Evolutionary conservation across 1,140 invertebrate species (phyloP), one percentile per base, ranked within the genome.

Genomic region (Patella vulgata): DNA sequence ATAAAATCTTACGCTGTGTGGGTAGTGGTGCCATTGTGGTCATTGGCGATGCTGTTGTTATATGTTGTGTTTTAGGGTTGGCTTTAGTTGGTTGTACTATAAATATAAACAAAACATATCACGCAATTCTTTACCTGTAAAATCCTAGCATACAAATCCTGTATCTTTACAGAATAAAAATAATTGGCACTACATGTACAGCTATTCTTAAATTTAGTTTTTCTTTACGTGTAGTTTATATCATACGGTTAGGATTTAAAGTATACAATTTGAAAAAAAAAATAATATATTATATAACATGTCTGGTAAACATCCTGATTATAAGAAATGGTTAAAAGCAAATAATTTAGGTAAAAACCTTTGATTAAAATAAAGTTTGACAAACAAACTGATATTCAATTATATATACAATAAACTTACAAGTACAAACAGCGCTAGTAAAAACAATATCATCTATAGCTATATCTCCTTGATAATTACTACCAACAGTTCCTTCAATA

Each of bases 371-470:
- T n/a, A n/a, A n/a, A n/a, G n/a, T n/a, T n/a, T n/a, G n/a, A n/a
- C n/a, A n/a, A n/a, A n/a, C n/a, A n/a, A n/a, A n/a, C n/a, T n/a
- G n/a, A n/a, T n/a, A n/a, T n/a, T n/a, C n/a, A n/a, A n/a, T n/a
- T n/a, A n/a, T n/a, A n/a, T n/a, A n/a, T n/a, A n/a, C n/a, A n/a
- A n/a, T 36, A 5, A 36, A 36, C 33, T 36, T 14, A 76, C 74
- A 56, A 53, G 55, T 44, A 63, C 82, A 83, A 8, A 46, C 46
- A 21, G 70, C 70, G 19, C 64, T 68, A n/a, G 69, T 67, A 50
- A 83, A 72, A 19, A 66, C 57, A n/a, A 82, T 62, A 58, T 83
- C 80, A 67, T 83, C 82, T 43, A 83, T 62, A n/a, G 82, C 81
- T 27, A 82, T 75, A 43, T 79, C 77, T 39, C 79, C 71, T 42